Base-by-base conservation (phyloP, 2,797 vertebrate genomes). In the Buphagus erythrorhynchus region DNA sequence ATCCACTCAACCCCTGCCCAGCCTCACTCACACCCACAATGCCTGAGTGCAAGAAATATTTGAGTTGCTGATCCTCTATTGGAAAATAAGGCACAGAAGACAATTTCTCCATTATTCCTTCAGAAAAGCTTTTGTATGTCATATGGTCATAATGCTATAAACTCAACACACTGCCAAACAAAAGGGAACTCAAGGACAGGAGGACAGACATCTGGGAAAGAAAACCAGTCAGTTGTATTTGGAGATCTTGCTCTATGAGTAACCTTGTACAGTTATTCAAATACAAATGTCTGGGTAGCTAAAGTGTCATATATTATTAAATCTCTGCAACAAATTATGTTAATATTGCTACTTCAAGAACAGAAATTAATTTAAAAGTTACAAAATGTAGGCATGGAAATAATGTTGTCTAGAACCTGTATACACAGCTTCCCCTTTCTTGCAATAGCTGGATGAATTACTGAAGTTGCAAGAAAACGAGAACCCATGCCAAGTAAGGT, bases 361-460 rank as follows among this genome's bases (percentile, higher is more conserved):
- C 67, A 90, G 59, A 95, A 90, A 94, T 96, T 95, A 94, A 96
- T 96, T 95, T 78, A 46, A 71, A 87, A 75, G 88, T 94, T 90
- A 93, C 73, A 88, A 90, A 90, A 83, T 26, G 9, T 29, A 51
- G 45, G 33, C 76, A 91, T 71, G 76, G 82, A 92, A 94, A 88
- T 93, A 63, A 78, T 5, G 10, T 31, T 68, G 85, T 67, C 73
- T 88, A 86, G 73, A 84, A 92, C 91, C 73, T 93, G 85, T 71
- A 88, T 25, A 81, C 73, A 59, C 87, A 95, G 58, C 87, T 91
- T 95, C 55, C 73, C 94, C 54, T 88, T 88, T 76, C 58, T 58
- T 69, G 73, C 45, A 84, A 73, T 25, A 76, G 89, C 49, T 81
- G 76, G 31, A 73, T 84, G 82, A 90, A 91, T 73, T 91, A 49